Evolutionary conservation across 2,888 invertebrate species (phyloP).

Genomic region (Blastobasis adustella): DNA sequence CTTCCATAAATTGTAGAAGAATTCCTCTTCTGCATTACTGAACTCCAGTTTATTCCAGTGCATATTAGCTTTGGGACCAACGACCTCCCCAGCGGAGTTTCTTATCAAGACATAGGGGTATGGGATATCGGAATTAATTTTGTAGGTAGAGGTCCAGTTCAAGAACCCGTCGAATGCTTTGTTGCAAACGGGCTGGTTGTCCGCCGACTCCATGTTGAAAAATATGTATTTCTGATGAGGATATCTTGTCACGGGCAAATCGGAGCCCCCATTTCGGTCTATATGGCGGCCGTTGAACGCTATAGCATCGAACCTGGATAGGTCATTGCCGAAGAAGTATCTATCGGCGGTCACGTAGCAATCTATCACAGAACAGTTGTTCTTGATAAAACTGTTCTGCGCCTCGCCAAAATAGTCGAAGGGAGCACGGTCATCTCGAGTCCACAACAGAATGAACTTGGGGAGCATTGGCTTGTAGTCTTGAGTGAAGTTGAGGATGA

Average conservation of each 20-base stretch:
- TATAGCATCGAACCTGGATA: constrained; percentile 47
- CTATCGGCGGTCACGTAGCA: constrained; percentile 48
- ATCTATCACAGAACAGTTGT: constrained; percentile 45
- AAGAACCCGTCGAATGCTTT: constrained; percentile 45
- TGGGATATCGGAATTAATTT: constrained; percentile 54
- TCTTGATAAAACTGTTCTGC: constrained; percentile 41
- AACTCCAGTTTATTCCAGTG: constrained; percentile 22
- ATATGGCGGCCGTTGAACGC: constrained; percentile 47
- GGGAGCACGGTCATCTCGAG: constrained; percentile 35
- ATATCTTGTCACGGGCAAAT: constrained; percentile 35
- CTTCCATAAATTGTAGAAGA: constrained; percentile 27
- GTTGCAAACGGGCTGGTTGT: constrained; percentile 47
- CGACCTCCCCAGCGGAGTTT: constrained; percentile 29
- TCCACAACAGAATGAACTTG: constrained; percentile 57
- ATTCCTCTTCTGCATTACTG: constrained; percentile 21
- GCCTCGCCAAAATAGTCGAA: constrained; percentile 41
- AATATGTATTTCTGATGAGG: constrained; percentile 53
- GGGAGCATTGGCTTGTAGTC: constrained; percentile 6
- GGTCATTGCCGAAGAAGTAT: constrained; percentile 33
- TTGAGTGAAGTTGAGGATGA: too few relatives aligned
- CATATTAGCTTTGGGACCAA: constrained; percentile 46
- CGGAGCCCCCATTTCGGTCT: neutral
- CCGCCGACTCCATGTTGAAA: constrained; percentile 56
- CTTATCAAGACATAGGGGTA: constrained; percentile 44
- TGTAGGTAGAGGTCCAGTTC: constrained; percentile 62